Percentiles rank a stretch among this genome's conserved stretches.
Evolutionary conservation across 1,140 invertebrate genomes (phyloP).

Genomic region (Octopus bimaculoides): DNA sequence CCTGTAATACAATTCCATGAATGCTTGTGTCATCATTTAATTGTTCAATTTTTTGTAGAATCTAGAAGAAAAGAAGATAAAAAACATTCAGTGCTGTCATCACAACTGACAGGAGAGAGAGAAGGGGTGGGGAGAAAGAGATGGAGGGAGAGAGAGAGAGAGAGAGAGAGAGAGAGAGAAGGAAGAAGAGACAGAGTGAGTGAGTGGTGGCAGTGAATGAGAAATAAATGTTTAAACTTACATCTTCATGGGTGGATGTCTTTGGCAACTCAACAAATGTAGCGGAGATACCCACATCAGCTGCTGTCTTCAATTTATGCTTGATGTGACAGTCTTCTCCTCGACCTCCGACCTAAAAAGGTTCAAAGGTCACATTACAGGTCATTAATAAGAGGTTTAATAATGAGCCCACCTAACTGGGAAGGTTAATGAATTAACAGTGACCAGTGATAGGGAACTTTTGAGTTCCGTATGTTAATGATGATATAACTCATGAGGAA

Average conservation of each 20-base stretch:
- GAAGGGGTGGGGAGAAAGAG: no score
- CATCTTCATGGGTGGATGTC: not conserved
- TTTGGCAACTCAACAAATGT: not conserved
- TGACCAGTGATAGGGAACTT: no score
- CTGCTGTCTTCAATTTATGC: not conserved
- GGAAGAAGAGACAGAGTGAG: not conserved
- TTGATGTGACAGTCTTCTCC: not conserved
- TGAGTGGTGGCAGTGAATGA: no score
- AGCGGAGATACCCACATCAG: not conserved
- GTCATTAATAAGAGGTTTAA: no score
- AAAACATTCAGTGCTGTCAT: no score
- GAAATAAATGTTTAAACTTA: not conserved
- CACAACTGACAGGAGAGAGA: no score
- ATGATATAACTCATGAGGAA: no score
- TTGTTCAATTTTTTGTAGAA: not conserved
- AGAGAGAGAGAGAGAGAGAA: not conserved
- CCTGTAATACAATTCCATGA: not conserved
- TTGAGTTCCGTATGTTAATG: no score
- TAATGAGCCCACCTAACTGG: no score
- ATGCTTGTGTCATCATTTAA: not conserved
- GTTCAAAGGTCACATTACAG: no score
- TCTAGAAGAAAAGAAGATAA: not conserved
- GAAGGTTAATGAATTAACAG: no score
- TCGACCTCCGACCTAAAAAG: not conserved
- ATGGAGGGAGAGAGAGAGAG: not conserved